These are phyloP conservation scores for Drosophila equinoxialis DNA, from an alignment of 1,140 invertebrate genomes.

Conservation along the genomic window DNA sequence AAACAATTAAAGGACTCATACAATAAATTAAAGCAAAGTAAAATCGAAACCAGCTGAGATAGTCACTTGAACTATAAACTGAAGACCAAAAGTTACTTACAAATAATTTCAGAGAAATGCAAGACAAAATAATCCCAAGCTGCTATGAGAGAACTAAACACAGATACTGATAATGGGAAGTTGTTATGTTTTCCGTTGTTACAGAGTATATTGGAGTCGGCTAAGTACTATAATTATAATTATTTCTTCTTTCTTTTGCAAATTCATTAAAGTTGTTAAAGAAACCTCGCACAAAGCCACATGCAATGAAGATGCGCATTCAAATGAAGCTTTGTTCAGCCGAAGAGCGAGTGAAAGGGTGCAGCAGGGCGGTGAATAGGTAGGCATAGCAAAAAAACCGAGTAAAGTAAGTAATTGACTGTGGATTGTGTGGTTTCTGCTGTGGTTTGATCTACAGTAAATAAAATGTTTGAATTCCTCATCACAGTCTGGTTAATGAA, in stretches of 20 bases:
- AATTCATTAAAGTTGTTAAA: constrained; percentile 13
- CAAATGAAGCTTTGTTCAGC: constrained; percentile 17
- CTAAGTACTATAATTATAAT: background rate
- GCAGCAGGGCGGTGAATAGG: background rate
- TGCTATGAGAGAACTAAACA: no score
- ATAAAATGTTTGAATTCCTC: constrained; percentile 11
- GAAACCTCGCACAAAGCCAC: constrained; percentile 12
- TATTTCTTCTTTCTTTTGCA: constrained; percentile 6
- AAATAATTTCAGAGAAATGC: no score
- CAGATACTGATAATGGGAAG: no score
- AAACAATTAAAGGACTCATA: background rate
- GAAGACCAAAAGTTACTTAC: no score
- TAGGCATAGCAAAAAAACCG: background rate
- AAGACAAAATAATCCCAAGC: no score
- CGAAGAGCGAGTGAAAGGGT: background rate
- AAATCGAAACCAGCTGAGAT: background rate
- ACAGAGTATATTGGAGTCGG: background rate
- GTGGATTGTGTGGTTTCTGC: constrained; percentile 7
- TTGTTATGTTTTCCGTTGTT: no score
- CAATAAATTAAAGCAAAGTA: no score
- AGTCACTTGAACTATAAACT: no score
- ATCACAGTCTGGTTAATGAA: constrained; percentile 5
- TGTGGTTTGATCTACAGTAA: background rate
- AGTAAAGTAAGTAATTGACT: constrained; percentile 6
- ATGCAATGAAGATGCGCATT: constrained; percentile 22